These are phyloP conservation scores for Copidosoma aretas DNA, from an alignment of 2,888 invertebrate species.

Conservation along the genomic window DNA sequence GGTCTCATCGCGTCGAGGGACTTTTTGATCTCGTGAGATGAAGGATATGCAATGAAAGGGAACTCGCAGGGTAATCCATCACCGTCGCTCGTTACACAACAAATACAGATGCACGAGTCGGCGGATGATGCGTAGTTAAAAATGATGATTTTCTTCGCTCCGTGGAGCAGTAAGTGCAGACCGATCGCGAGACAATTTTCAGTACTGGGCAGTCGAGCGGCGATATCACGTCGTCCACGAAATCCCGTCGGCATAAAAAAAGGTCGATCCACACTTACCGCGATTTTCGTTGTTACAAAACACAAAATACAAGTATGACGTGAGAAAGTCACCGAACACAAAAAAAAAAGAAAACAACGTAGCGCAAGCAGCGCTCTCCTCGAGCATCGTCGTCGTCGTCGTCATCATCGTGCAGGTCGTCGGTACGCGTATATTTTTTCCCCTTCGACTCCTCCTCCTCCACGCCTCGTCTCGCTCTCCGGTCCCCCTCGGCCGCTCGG, in stretches of 20 bases:
- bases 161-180: constrained; percentile 9
- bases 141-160: neutral
- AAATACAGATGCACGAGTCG: constrained; percentile 13
- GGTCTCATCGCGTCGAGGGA: constrained; percentile 7
- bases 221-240: too few species aligned
- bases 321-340: too few species aligned
- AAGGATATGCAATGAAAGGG: neutral
- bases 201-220: too few species aligned
- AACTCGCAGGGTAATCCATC: too few species aligned
- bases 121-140: too few species aligned
- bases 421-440: constrained; percentile 20
- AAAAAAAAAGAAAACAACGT: neutral
- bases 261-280: too few species aligned
- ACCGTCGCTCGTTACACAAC: constrained; percentile 15
- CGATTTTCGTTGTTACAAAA: too few species aligned
- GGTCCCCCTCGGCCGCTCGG: constrained; percentile 14
- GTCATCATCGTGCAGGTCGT: too few species aligned
- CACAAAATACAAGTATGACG: neutral
- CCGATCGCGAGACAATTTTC: neutral
- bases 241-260: too few species aligned
- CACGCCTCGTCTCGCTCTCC: neutral
- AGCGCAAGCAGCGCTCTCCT: too few species aligned
- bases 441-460: constrained; percentile 18
- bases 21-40: constrained; percentile 32
- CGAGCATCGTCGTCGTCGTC: too few species aligned